Evolutionary conservation across 2,113 vertebrate genomes (phyloP).

Genomic region (Dasyprocta punctata): DNA sequence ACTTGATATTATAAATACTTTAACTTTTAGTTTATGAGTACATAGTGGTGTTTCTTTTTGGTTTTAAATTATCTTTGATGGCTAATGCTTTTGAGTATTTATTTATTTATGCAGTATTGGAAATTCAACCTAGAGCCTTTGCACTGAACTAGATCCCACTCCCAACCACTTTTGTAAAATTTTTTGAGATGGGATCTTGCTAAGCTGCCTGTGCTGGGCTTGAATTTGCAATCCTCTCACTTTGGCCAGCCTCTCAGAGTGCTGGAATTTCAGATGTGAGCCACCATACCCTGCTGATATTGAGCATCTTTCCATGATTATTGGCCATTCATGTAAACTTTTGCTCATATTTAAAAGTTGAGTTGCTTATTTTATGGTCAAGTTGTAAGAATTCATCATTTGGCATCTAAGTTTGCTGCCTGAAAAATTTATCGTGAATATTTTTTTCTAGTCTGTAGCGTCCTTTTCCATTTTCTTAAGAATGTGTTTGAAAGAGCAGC

Average conservation of each 20-base stretch:
- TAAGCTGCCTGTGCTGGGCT: neutral
- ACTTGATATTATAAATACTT: neutral
- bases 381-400: neutral
- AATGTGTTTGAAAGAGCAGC: conserved; percentile 25
- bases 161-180: neutral
- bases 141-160: neutral
- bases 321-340: neutral
- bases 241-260: neutral
- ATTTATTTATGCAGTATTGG: neutral
- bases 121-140: neutral
- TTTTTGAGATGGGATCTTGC: neutral
- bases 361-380: neutral
- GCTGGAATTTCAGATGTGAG: neutral
- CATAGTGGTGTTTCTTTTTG: conserved; percentile 9
- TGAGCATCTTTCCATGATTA: conserved; percentile 12
- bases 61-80: conserved; percentile 49
- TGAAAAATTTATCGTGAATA: neutral
- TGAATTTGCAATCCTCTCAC: neutral
- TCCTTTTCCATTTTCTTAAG: conserved; percentile 19
- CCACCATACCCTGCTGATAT: neutral
- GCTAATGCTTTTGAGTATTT: conserved; percentile 40
- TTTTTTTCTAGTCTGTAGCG: neutral
- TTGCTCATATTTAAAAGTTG: conserved; percentile 32
- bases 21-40: neutral
- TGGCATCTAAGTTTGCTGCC: neutral